phyloP scores from a whole-genome alignment of 2,888 invertebrate species.

The Matsumyia berberina region DNA sequence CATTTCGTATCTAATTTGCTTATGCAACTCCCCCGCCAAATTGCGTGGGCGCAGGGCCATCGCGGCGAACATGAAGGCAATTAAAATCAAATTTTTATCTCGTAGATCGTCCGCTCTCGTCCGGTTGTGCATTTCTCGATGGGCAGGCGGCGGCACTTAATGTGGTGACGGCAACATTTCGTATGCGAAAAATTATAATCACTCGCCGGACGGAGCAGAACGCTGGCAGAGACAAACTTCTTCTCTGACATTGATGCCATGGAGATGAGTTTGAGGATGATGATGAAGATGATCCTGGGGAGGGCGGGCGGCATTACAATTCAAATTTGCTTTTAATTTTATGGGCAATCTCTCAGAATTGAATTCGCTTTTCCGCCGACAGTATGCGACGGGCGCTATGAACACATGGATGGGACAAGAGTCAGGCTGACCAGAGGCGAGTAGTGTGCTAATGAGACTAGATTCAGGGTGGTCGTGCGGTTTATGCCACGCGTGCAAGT shows the following conservation, averaged over 20 bases:
- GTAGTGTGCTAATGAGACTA: neutral
- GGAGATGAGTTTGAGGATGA: constrained; percentile 1
- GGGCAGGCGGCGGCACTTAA: neutral
- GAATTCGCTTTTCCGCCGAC: constrained; percentile 57
- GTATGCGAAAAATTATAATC: constrained; percentile 73
- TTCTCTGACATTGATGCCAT: constrained; percentile 36
- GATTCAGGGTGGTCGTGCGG: neutral
- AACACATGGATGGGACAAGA: neutral
- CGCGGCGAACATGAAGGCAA: constrained; percentile 81
- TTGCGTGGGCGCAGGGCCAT: constrained; percentile 16
- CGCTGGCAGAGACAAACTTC: constrained; percentile 39
- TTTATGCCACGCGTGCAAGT: neutral
- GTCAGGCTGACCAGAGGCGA: neutral
- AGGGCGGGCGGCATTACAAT: constrained; percentile 26
- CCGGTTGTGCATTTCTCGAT: constrained; percentile 43
- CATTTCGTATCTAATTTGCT: constrained; percentile 64
- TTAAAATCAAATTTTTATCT: constrained; percentile 79
- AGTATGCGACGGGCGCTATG: constrained; percentile 23
- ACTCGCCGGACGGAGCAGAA: constrained; percentile 57
- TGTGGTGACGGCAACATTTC: constrained; percentile 52
- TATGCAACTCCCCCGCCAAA: constrained; percentile 67
- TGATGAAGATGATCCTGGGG: neutral
- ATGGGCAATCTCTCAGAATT: constrained; percentile 60
- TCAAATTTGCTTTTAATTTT: constrained; percentile 66
- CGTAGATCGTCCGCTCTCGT: constrained; percentile 57